Percentiles rank a stretch among this genome's conserved stretches.
phyloP scores from a whole-genome alignment of 64 coral and sea anemone species.

The Actinia equina region DNA sequence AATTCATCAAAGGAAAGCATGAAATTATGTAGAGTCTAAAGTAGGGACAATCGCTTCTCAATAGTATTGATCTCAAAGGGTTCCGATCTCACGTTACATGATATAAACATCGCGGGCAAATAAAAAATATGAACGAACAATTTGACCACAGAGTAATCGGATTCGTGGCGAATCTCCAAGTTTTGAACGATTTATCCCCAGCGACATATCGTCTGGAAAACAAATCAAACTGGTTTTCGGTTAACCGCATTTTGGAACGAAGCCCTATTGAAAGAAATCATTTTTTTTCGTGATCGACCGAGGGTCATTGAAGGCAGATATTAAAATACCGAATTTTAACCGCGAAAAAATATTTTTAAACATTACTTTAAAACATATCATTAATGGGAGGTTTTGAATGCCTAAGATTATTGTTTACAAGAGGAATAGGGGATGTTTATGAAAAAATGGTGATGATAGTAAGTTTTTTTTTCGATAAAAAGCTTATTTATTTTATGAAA shows the following conservation, averaged over 20 bases:
- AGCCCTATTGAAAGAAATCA: background rate
- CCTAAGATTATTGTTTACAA: background rate
- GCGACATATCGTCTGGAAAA: background rate
- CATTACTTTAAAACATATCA: background rate
- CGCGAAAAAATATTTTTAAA: background rate
- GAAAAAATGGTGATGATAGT: background rate
- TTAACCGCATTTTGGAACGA: slow-evolving; percentile 1
- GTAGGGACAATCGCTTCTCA: background rate
- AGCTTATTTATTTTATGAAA: background rate
- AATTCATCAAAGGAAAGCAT: background rate
- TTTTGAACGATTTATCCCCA: background rate
- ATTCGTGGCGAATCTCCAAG: background rate
- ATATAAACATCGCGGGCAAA: slow-evolving; percentile 1
- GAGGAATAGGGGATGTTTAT: background rate
- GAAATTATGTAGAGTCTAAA: background rate
- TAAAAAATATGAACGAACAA: background rate
- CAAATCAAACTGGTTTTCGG: background rate
- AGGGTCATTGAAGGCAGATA: background rate
- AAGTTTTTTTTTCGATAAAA: background rate
- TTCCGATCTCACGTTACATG: background rate
- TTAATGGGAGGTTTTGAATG: background rate
- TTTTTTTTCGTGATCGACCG: background rate
- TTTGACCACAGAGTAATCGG: background rate
- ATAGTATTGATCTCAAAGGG: background rate
- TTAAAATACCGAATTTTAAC: slow-evolving; percentile 1